Base-by-base conservation (phyloP, 35 echinoderm and acorn worm species). In the Strongylocentrotus purpuratus region DNA sequence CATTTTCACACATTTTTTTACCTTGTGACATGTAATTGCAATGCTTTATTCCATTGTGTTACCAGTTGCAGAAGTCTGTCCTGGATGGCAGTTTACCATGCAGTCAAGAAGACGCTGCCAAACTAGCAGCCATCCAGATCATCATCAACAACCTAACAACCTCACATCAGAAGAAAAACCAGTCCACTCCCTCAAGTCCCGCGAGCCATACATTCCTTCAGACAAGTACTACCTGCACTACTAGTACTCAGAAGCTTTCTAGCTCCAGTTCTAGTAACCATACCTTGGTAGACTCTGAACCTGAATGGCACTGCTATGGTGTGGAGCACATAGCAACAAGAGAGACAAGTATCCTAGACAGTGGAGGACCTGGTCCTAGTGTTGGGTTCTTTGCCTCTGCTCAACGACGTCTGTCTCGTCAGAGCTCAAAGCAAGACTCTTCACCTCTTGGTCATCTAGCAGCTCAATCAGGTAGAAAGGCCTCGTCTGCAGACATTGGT, bases 61-160 rank as follows among this genome's bases (percentile, higher is more conserved):
- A 31, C n/a, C 90, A 96, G 95, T 48, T 96, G n/a, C 85, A 94
- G 86, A 86, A 94, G 31, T 88, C 94, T 31, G 59, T 96, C 55
- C 86, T 94, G 32, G 94, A 96, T 15, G 96, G 94, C 13, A 94
- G 86, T 46, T 94, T 96, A 28, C 96, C 96, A 47, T 96, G 96
- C 88, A 96, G 93, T 31, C 96, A 96, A 33, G 96, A 96, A 46
- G 87, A 89, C 32, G 96, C 96, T 32, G 96, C 94, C 31, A 96
- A 94, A 96, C 96, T 96, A 46, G 96, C 96, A 9, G 61, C 96
- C 60, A 86, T 96, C 4, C 96, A 96, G 59, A 86, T 96, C n/a
- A 61, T 96, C 86, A 86, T 90, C 86, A 94, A 96, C 47, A 93
- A 93, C n/a, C 91, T 93, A 2, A 93, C 48, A 31, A 31, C 91